Conservation (phyloP, 2,113 vertebrate species). For the Bos taurus region ARS-UCD2.0 NC_037352.1:11246501-11247000, state of each 20-base stretch:
- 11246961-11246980: too few species aligned
- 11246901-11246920: rapidly evolving
- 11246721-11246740: neutral
- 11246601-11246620: neutral
- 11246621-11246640: neutral
- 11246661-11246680: neutral
- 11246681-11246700: neutral
- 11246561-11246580: neutral
- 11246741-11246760: neutral
- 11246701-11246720: neutral
- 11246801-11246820: neutral
- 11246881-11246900: neutral
- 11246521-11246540: neutral
- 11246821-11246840: too few species aligned
- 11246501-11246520: neutral
- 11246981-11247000: rapidly evolving
- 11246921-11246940: neutral
- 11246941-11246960: neutral
- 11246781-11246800: neutral
- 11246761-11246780: neutral
- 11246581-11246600: neutral
- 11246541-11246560: neutral
- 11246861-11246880: too few species aligned
- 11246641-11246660: rapidly evolving
- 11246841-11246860: neutral